Evolutionary conservation across 2,888 invertebrate genomes (phyloP), one percentile per base, ranked within the genome.

Genomic region (Amaurobius ferox): DNA sequence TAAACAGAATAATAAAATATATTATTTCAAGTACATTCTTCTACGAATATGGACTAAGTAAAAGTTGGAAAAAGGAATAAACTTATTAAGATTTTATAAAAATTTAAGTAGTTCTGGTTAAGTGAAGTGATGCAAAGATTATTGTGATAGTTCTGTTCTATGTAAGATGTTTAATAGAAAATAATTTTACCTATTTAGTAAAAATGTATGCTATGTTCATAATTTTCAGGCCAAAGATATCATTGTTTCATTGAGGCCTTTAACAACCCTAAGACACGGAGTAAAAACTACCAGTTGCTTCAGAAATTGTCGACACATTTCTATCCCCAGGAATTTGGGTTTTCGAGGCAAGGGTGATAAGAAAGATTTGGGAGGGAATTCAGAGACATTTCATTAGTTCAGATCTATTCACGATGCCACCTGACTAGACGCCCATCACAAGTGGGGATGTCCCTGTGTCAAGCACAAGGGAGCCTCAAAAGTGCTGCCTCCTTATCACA

Each of bases 401-500:
- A 73, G 72, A 72, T 80, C 81, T 71, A 81, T 73, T 55, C 35
- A 29, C 44, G 35, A 39, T 80, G 67, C 83, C 66, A 72, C 83
- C 71, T 85, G 83, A 85, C 83, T 85, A 85, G 83, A 85, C 71
- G 77, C 72, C 80, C 80, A 74, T 80, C 73, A 68, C 67, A 74
- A 73, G 39, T 44, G 66, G 55, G 66, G 72, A 64, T 66, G 61
- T 78, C 39, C 64, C 66, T 79, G 78, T 79, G 78, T 79, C 62
- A 79, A 62, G 71, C 71, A 79, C 79, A 71, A 79, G 79, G 79
- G 70, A 71, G 67, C 80, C 67, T 66, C 72, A 66, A 71, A 79
- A 68, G 79, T 72, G 80, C 80, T 80, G 80, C 73, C 80, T 80
- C 80, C 80, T 67, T 85, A 85, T 85, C 83, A 85, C 83, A 85